Percentiles rank a stretch among this genome's conserved stretches.
Conservation (phyloP, 2,797 vertebrate species). For the Pyrrhura leucotis region DNA sequence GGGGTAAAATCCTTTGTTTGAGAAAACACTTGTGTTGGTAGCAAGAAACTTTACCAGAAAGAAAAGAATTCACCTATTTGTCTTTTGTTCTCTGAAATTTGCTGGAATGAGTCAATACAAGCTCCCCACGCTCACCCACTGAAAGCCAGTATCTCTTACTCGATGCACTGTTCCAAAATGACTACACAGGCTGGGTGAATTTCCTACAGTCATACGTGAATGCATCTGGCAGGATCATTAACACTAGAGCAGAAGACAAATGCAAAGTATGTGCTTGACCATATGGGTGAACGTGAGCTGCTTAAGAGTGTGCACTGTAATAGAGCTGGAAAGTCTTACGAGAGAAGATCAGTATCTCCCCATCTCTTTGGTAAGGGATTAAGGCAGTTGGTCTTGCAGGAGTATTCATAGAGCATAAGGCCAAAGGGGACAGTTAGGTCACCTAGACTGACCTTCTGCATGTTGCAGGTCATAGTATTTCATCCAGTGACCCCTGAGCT, state of each 20-base stretch:
- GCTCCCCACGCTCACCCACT: background rate
- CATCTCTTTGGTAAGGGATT: conserved; percentile 61
- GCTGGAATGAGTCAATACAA: background rate
- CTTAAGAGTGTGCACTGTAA: conserved; percentile 50
- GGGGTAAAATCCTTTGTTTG: conserved; percentile 29
- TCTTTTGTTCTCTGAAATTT: conserved; percentile 1
- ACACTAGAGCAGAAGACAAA: conserved; percentile 51
- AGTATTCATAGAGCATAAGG: conserved; percentile 35
- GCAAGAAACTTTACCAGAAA: background rate
- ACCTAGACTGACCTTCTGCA: conserved; percentile 5
- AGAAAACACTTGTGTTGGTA: background rate
- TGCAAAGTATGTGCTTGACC: conserved; percentile 63
- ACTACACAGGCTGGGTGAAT: conserved; percentile 33
- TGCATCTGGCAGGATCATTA: conserved; percentile 62
- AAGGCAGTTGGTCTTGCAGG: conserved; percentile 62
- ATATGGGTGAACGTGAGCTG: conserved; percentile 67
- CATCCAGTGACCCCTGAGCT: background rate
- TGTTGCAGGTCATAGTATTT: background rate
- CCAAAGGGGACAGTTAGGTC: conserved; percentile 34
- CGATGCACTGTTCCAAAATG: background rate
- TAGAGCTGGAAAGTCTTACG: conserved; percentile 68
- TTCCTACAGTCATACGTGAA: conserved; percentile 22
- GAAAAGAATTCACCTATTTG: conserved; percentile 9
- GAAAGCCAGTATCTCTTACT: background rate
- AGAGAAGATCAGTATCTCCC: conserved; percentile 51